phyloP scores from a whole-genome alignment of 35 echinoderm and acorn worm species.

The Ophioderma brevispina region DNA sequence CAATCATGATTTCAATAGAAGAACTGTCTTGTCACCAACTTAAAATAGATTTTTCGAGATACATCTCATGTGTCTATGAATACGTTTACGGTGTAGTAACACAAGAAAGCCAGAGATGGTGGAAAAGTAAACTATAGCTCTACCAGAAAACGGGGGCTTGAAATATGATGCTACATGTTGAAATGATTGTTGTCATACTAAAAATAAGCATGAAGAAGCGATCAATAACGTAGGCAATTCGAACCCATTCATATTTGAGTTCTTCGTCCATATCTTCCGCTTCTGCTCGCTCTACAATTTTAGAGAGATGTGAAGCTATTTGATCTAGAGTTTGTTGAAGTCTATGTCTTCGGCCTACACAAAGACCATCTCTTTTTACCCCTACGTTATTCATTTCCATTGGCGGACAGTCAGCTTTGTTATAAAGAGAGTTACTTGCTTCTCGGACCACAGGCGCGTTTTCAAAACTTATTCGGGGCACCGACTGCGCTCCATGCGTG shows the following conservation, averaged over 20 bases:
- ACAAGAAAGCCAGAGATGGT: not conserved
- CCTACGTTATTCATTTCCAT: slow-evolving; percentile 24
- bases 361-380: slow-evolving; percentile 2
- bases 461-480: slow-evolving; percentile 64
- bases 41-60: no score
- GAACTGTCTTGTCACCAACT: no score
- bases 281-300: slow-evolving; percentile 54
- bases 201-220: slow-evolving; percentile 78
- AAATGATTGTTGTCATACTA: slow-evolving; percentile 56
- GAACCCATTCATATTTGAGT: slow-evolving; percentile 66
- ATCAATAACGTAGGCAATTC: slow-evolving; percentile 80
- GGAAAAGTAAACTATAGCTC: not conserved
- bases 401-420: not conserved
- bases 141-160: slow-evolving; percentile 45
- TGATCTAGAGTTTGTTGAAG: slow-evolving; percentile 20
- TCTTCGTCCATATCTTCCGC: slow-evolving; percentile 53
- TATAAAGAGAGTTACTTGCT: slow-evolving; percentile 12
- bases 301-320: slow-evolving; percentile 9
- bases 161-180: slow-evolving; percentile 58
- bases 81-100: no score
- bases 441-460: slow-evolving; percentile 30
- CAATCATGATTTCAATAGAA: no score
- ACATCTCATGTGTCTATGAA: no score
- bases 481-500: slow-evolving; percentile 19
- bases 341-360: slow-evolving; percentile 5